Evolutionary conservation across 2,888 invertebrate species (phyloP).

Genomic region (Rhingia rostrata): DNA sequence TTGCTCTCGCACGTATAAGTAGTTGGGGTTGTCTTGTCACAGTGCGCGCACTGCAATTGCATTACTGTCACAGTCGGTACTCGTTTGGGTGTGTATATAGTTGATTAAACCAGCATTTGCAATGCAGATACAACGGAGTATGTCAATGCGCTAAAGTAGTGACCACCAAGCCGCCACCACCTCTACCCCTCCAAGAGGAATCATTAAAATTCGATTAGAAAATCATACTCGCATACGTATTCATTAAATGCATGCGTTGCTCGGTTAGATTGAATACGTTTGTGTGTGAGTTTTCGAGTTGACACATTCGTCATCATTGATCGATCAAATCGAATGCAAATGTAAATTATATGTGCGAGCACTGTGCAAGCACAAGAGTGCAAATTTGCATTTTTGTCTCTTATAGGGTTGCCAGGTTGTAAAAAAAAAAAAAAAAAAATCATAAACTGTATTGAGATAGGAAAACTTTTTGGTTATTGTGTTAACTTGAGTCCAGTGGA

Average conservation of each 20-base stretch:
- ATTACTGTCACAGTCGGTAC: conserved; percentile 5
- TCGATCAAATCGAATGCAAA: conserved; percentile 1
- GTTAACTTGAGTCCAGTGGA: neutral
- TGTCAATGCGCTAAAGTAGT: conserved; percentile 3
- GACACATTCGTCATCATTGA: conserved; percentile 37
- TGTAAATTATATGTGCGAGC: conserved; percentile 11
- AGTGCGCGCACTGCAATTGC: neutral
- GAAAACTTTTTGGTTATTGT: no score
- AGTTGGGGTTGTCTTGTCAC: conserved; percentile 27
- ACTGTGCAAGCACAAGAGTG: neutral
- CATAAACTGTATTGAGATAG: no score
- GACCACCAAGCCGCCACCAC: neutral
- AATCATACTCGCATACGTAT: neutral
- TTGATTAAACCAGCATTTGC: neutral
- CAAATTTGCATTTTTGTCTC: neutral
- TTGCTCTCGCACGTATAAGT: conserved; percentile 12
- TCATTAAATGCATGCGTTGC: conserved; percentile 6
- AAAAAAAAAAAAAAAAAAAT: neutral
- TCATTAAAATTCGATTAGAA: conserved; percentile 63
- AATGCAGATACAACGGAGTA: neutral
- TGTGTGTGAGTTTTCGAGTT: conserved; percentile 4
- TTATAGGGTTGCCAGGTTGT: conserved; percentile 8
- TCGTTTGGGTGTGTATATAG: neutral
- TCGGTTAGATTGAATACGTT: neutral
- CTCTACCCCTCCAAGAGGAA: neutral